Evolutionary conservation across 1,140 invertebrate genomes (phyloP).

Genomic region (Drosophila kanapiae): DNA sequence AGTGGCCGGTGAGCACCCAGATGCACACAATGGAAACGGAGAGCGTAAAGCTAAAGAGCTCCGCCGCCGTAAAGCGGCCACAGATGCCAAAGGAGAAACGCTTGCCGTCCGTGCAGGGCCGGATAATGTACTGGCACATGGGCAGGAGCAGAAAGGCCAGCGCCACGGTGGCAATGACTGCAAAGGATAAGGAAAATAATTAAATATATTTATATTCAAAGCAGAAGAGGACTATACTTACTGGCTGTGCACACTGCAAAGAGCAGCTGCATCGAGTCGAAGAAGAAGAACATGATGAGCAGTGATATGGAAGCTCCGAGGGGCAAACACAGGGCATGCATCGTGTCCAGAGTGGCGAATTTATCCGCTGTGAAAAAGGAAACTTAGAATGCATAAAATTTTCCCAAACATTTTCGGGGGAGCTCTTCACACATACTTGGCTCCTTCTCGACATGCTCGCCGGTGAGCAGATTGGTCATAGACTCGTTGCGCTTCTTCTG

Average conservation of each 20-base stretch:
- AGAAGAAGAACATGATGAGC: constrained; percentile 99
- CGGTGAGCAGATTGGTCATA: constrained; percentile 87
- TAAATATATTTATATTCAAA: not conserved
- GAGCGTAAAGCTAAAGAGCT: constrained; percentile 96
- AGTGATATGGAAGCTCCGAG: constrained; percentile 97
- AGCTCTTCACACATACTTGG: constrained; percentile 73
- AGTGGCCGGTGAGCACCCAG: constrained; percentile 98
- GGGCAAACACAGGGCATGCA: constrained; percentile 98
- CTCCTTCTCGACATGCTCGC: constrained; percentile 83
- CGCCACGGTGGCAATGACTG: constrained; percentile 98
- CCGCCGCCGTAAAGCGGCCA: constrained; percentile 96
- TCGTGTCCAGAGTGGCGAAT: constrained; percentile 93
- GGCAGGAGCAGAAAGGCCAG: constrained; percentile 97
- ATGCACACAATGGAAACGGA: constrained; percentile 97
- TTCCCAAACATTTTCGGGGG: not conserved
- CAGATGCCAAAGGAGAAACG: constrained; percentile 97
- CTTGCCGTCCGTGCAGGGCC: constrained; percentile 93
- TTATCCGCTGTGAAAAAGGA: constrained; percentile 68
- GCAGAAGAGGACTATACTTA: constrained; percentile 86
- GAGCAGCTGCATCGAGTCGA: constrained; percentile 99
- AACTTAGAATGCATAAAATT: constrained; percentile 30
- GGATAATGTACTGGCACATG: constrained; percentile 98
- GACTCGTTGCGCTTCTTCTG: constrained; percentile 89
- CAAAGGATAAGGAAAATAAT: not conserved
- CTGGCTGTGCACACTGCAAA: constrained; percentile 99